Percentiles rank a stretch among this genome's conserved stretches.
These are phyloP conservation scores for Sebastes miniatus DNA, from an alignment of 2,797 vertebrate species.

Conservation along the genomic window DNA sequence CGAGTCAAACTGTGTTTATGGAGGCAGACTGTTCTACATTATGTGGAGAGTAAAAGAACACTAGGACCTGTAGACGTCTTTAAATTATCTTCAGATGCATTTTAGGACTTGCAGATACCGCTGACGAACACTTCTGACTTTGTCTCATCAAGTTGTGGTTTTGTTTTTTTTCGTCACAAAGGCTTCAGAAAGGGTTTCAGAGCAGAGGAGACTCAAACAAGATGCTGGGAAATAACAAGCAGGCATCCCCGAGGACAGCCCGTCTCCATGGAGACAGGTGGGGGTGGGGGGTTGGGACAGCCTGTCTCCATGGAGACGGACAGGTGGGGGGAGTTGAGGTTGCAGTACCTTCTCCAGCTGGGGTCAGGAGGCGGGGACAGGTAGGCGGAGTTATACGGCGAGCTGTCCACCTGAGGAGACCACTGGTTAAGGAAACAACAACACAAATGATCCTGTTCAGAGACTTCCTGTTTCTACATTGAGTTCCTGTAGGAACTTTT, in stretches of 20 bases:
- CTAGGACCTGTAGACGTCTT: no score
- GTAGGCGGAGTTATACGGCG: conserved; percentile 87
- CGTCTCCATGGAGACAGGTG: no score
- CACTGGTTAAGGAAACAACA: conserved; percentile 73
- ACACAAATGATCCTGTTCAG: background rate
- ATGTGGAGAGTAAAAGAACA: background rate
- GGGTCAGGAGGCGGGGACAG: conserved; percentile 90
- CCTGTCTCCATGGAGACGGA: conserved; percentile 20
- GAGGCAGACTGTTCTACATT: no score
- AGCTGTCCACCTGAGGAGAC: conserved; percentile 85
- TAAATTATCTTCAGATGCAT: no score
- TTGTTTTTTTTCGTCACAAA: background rate
- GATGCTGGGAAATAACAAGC: conserved; percentile 28
- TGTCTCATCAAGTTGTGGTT: background rate
- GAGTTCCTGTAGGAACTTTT: background rate
- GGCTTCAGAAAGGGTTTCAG: conserved; percentile 26
- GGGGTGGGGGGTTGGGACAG: conserved; percentile 1
- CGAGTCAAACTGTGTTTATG: no score
- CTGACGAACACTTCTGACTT: background rate
- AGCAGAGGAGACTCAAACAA: conserved; percentile 8
- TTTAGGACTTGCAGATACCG: background rate
- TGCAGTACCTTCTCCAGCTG: conserved; percentile 90
- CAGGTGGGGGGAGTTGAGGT: background rate
- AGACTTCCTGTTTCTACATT: background rate
- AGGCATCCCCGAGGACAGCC: conserved; percentile 5